phyloP scores from a whole-genome alignment of 2,797 vertebrate genomes.

The Miichthys miiuy region DNA sequence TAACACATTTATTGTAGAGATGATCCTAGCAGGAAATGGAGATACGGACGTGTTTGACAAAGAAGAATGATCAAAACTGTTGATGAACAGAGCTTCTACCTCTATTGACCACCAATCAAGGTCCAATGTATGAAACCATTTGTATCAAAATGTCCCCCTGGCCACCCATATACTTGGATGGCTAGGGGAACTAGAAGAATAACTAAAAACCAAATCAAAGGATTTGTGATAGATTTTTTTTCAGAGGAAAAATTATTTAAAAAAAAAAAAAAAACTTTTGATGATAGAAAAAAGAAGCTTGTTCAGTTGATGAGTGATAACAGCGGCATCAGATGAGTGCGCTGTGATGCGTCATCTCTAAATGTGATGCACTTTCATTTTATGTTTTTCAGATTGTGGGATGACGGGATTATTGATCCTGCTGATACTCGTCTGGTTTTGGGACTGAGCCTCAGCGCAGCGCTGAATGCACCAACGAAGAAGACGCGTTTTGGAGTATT shows the following conservation, averaged over 20 bases:
- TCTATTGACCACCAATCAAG: neutral
- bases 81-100: neutral
- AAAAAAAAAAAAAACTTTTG: too few relatives aligned
- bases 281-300: neutral
- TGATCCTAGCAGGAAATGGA: neutral
- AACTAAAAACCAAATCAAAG: neutral
- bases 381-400: slow-evolving; percentile 90
- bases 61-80: neutral
- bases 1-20: neutral
- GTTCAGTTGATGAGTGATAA: neutral
- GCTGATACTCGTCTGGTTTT: slow-evolving; percentile 95
- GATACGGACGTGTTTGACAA: neutral
- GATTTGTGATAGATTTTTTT: neutral
- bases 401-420: slow-evolving; percentile 98
- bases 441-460: slow-evolving; percentile 94
- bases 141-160: neutral
- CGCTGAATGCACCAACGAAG: slow-evolving; percentile 92
- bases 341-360: slow-evolving; percentile 36
- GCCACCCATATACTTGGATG: neutral
- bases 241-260: too few relatives aligned
- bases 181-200: neutral
- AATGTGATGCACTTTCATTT: slow-evolving; percentile 35
- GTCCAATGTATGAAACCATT: slow-evolving; percentile 1
- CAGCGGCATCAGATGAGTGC: too few relatives aligned
- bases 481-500: slow-evolving; percentile 95